A percentile compares a stretch with the other conserved stretches of the same genome.
Conservation (phyloP, 2,888 invertebrate species). For the Orthosia gothica region DNA sequence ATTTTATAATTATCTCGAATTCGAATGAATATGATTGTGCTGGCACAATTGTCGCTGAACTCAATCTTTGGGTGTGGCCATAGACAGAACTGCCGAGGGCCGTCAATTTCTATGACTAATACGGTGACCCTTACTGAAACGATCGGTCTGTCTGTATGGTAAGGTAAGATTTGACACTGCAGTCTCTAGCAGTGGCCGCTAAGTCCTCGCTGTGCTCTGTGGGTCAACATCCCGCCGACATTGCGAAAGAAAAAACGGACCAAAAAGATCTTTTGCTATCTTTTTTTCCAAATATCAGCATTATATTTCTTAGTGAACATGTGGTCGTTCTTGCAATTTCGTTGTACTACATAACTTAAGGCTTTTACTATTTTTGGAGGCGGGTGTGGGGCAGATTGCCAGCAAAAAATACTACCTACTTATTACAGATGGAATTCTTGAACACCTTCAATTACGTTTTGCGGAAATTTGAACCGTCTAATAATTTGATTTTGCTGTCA, state of each 20-base stretch:
- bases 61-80: too few species aligned
- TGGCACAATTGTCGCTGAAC: too few species aligned
- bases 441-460: constrained; percentile 14
- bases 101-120: too few species aligned
- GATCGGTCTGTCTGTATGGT: background rate
- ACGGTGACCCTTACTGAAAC: background rate
- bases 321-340: constrained; percentile 30
- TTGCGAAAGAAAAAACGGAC: constrained; percentile 30
- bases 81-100: too few species aligned
- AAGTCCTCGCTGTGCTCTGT: background rate
- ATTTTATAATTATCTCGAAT: too few species aligned
- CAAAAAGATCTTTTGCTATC: constrained; percentile 15
- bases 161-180: too few species aligned
- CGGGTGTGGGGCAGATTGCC: constrained; percentile 44
- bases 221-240: constrained; percentile 20
- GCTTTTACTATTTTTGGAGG: background rate
- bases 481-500: too few species aligned
- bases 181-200: background rate
- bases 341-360: constrained; percentile 39
- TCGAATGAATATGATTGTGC: too few species aligned
- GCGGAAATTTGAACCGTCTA: too few species aligned
- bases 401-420: constrained; percentile 6
- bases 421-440: constrained; percentile 29
- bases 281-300: constrained; percentile 49
- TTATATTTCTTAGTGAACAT: constrained; percentile 42